Evolutionary conservation across 2,113 vertebrate species (phyloP).

Genomic region (Eulacestoma nigropectus): DNA sequence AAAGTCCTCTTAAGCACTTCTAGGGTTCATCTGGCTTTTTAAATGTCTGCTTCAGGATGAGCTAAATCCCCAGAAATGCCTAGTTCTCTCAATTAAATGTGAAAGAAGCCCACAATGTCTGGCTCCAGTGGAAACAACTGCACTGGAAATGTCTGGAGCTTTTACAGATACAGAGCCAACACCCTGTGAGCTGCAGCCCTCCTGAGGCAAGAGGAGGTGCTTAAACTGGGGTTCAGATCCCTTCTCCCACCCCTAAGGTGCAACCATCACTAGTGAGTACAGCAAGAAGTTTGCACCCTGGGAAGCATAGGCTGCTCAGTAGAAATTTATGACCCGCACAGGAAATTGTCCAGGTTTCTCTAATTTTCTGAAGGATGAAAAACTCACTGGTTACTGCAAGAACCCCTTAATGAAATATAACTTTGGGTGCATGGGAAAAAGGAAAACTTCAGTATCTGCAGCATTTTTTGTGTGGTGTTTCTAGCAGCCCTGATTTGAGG

Average conservation of each 20-base stretch:
- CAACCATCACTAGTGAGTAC: not conserved
- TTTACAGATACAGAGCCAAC: not conserved
- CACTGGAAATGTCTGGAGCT: not conserved
- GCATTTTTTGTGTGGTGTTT: not conserved
- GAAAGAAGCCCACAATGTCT: not conserved
- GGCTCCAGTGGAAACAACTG: not conserved
- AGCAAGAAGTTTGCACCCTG: not conserved
- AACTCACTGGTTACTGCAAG: not conserved
- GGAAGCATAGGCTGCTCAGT: not conserved
- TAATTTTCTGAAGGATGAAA: not conserved
- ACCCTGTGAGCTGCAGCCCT: not conserved
- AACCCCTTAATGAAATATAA: not conserved
- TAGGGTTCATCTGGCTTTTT: not conserved
- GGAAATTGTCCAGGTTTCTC: not conserved
- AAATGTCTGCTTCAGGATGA: not conserved
- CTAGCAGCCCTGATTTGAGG: not conserved
- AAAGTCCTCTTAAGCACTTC: not conserved
- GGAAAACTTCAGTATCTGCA: not conserved
- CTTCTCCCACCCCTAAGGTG: not conserved
- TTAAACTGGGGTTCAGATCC: not conserved
- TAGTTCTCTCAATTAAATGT: not conserved
- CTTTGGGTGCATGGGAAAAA: not conserved
- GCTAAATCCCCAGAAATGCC: not conserved
- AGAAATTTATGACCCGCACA: not conserved
- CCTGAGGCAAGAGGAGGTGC: not conserved